Evolutionary conservation across 2,797 vertebrate species (phyloP).

Genomic region (Balearica regulorum): DNA sequence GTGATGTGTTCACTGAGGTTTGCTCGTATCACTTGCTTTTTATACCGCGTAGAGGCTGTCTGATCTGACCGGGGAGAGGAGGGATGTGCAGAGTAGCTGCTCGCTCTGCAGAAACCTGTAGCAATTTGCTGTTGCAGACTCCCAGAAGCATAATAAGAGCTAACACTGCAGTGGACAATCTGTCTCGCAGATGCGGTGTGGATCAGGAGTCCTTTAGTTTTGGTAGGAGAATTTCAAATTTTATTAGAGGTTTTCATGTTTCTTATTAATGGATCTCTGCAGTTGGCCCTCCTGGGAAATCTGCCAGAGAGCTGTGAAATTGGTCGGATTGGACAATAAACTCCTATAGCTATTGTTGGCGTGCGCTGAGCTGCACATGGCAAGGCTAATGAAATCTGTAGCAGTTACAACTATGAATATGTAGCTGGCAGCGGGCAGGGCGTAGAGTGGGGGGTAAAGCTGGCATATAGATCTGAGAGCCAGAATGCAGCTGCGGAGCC

Average conservation of each 20-base stretch:
- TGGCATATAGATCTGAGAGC: neutral
- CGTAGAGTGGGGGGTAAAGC: neutral
- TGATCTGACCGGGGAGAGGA: neutral
- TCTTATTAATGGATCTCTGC: neutral
- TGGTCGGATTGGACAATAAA: neutral
- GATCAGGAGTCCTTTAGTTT: neutral
- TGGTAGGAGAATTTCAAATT: neutral
- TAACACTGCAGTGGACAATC: neutral
- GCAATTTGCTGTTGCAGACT: neutral
- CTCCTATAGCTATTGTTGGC: neutral
- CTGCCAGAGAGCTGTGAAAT: conserved; percentile 12
- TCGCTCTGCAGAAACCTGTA: neutral
- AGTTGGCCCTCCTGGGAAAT: conserved; percentile 17
- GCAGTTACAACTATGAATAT: neutral
- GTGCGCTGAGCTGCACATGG: neutral
- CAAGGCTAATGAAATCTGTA: neutral
- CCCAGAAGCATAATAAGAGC: neutral
- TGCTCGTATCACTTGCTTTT: neutral
- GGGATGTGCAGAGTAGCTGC: neutral
- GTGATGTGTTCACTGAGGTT: neutral
- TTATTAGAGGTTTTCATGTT: conserved; percentile 8
- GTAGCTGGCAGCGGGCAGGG: conserved; percentile 20
- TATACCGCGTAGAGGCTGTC: neutral
- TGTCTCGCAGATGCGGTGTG: neutral
- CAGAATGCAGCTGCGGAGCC: neutral